Evolutionary conservation across 2,888 invertebrate genomes (phyloP), one percentile per base, ranked within the genome.

Genomic region (Augiades crinisus): DNA sequence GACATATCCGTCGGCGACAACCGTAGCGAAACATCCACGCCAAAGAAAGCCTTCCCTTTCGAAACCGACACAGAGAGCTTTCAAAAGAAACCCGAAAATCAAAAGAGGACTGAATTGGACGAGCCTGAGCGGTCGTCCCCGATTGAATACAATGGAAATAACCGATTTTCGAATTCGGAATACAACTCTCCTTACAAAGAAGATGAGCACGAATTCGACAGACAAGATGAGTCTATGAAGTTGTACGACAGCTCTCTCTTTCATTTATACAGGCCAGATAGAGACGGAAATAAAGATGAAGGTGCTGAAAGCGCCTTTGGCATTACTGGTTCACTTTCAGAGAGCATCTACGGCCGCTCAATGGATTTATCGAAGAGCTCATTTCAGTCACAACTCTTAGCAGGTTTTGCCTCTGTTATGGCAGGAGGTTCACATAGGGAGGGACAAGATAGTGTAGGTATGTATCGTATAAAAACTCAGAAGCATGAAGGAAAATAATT

Each of bases 1-100:
- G 88, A 90, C 53, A 86, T 89, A 55, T 85, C 87, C 2, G 86
- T 89, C 14, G 83, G 89, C 2, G 83, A 88, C 59, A 86, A 88
- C 53, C 75, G 90, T 58, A 85, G 89, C 45, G 83, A 87, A 31
- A 68, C 85, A 0, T 87, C 85, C 0, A 75, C 80, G 0, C 80
- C 81, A 2, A 72, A 72, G 53, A 74, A 76, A 6, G 62, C 66
- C 10, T 70, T 61, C 5, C 53, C 63, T 2, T 73, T 68, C 17
- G 67, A 69, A 13, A 62, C 61, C 2, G 61, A 68, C 3, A 36
- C 47, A 17, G 66, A 68, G 2, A 66, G 61, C 16, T 71, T 67
- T 34, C 69, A 67, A 43, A 76, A 74, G 52, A 73, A 72, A 54
- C 53, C 59, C 14, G 75, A 70, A n/a, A 52, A 49, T 3, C 56